Base-by-base conservation (phyloP, 2,888 invertebrate species). In the Lochmaea crataegi region DNA sequence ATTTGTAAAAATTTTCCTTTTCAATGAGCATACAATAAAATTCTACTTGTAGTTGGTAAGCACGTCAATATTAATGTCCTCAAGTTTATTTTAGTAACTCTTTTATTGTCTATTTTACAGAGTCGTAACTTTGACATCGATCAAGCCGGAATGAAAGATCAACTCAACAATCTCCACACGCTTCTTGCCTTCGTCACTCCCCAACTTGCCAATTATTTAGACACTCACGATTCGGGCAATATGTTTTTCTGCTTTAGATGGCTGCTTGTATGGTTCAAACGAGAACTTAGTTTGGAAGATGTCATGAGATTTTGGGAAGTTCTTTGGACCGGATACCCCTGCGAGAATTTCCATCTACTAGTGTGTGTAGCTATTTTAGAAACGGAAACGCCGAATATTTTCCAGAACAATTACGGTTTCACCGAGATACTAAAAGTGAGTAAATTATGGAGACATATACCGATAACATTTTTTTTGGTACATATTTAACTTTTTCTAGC, bases 231-330 rank as follows among this genome's bases (percentile, higher is more conserved):
- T 80, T 94, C 94, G 2, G 96, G 95, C 6, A 98, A 99, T 85
- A 96, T 99, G 96, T 99, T 97, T 87, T 99, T 99, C 88, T 98
- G 98, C 86, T 99, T 99, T 88, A 94, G 99, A 98, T 74, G 74
- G 74, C 90, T 99, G 41, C 90, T 99, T 12, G 97, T 98, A 10
- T 80, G 75, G 75, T 99, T 98, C 86, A 99, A 99, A 86, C 88
- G 99, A 77, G 99, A 99, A 88, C 95, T 99, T 84, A 91, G 92
- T 26, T 93, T 95, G 75, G 89, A 91, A 6, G 96, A 98, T 84
- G 93, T 96, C 66, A 93, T 96, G 91, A 91, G 93, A 84, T 87
- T 99, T 75, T 99, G 98, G 98, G 98, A 99, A 89, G 95, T 97
- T 38, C 85, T 99, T 7, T 99, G 98, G 98, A 98, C 98, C 0